Percentiles rank a stretch among this genome's conserved stretches.
These are phyloP conservation scores for Lapara coniferarum DNA, from an alignment of 2,888 invertebrate species.

Conservation along the genomic window DNA sequence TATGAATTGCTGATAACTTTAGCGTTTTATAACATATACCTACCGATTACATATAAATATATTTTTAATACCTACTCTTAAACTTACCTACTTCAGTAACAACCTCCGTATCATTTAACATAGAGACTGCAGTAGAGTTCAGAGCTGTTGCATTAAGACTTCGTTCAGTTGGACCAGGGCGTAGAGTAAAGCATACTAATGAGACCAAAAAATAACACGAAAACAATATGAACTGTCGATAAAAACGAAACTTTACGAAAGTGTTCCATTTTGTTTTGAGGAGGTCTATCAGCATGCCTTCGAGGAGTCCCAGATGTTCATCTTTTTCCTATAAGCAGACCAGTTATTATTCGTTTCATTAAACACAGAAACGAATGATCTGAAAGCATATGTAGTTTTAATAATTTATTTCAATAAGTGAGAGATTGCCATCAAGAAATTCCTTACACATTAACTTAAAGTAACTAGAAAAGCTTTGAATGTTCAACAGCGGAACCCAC, in stretches of 20 bases:
- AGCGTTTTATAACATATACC: too few species aligned
- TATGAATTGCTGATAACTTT: too few species aligned
- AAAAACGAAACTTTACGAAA: conserved; percentile 97
- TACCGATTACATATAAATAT: too few species aligned
- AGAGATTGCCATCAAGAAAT: too few species aligned
- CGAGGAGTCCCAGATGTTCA: conserved; percentile 96
- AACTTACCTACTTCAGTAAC: conserved; percentile 61
- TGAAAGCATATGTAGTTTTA: too few species aligned
- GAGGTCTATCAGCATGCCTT: conserved; percentile 96
- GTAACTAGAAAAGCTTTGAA: too few species aligned
- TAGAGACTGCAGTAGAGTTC: conserved; percentile 59
- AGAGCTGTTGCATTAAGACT: conserved; percentile 63
- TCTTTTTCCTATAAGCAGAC: conserved; percentile 90
- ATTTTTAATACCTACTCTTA: neutral
- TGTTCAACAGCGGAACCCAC: too few species aligned
- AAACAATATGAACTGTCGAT: conserved; percentile 95
- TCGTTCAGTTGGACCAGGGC: conserved; percentile 91
- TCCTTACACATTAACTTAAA: too few species aligned
- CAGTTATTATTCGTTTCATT: neutral
- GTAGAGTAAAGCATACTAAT: conserved; percentile 92
- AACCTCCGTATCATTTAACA: conserved; percentile 64
- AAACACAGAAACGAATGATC: too few species aligned
- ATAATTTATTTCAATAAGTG: too few species aligned
- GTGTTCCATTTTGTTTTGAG: conserved; percentile 99
- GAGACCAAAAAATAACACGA: conserved; percentile 95